These are phyloP conservation scores for Spialia ferax DNA, from an alignment of 2,888 invertebrate genomes.

Conservation along the genomic window DNA sequence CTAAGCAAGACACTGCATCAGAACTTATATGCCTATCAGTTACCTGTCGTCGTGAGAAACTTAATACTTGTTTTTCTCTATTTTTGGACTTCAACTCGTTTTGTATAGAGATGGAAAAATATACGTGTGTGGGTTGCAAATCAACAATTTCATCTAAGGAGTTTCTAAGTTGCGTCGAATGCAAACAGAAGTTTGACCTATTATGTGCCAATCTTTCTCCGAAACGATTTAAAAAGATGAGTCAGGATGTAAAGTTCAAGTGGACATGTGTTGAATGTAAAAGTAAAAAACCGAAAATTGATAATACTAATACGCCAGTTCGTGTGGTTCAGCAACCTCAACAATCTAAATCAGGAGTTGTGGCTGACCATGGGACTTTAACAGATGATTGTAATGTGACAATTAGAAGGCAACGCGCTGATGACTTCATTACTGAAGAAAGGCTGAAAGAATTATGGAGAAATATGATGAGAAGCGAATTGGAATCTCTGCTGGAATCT, in stretches of 20 bases:
- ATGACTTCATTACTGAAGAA: not conserved
- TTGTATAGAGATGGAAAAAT: not conserved
- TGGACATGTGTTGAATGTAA: conserved; percentile 31
- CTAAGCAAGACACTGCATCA: too few species aligned
- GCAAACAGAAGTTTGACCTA: conserved; percentile 2
- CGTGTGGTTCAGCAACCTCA: not conserved
- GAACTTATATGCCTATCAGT: too few species aligned
- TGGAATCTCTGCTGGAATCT: not conserved
- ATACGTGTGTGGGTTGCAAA: conserved; percentile 14
- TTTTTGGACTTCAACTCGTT: too few species aligned
- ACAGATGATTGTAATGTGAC: not conserved
- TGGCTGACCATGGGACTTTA: too few species aligned
- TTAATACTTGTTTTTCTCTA: too few species aligned
- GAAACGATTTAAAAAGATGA: conserved; percentile 13
- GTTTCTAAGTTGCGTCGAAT: not conserved
- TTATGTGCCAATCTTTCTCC: conserved; percentile 6
- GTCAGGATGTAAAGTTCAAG: conserved; percentile 4
- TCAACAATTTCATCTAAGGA: not conserved
- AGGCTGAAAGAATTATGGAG: not conserved
- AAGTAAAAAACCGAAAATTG: conserved; percentile 21
- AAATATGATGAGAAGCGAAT: not conserved
- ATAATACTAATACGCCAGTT: conserved; percentile 25
- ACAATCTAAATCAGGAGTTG: not conserved
- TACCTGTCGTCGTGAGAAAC: too few species aligned
- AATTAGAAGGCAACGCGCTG: not conserved